Evolutionary conservation across 1,140 invertebrate species (phyloP), one percentile per base, ranked within the genome.

Genomic region (Bicyclus anynana): DNA sequence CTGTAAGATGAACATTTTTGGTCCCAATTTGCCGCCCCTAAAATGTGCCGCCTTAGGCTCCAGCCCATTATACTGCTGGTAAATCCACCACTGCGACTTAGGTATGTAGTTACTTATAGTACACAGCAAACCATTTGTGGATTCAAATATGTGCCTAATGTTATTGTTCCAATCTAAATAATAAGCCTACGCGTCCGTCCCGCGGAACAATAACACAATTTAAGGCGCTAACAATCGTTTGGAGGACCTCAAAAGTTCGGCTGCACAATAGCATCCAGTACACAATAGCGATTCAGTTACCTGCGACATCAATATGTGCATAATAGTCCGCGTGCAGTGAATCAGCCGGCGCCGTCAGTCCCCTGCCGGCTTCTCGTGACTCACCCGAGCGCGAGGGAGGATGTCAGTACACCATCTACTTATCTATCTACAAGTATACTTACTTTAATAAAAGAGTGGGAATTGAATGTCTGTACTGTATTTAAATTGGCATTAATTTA

Each of bases 231-330:
- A 87, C 84, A 87, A 87, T 87, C 73, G 74, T 68, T 76, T 71
- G 71, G 76, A 69, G 73, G 75, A 69, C 77, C 80, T 79, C 77
- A 83, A 85, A 85, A 84, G 77, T 85, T 81, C 59, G 75, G 69
- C 74, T 72, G 76, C 72, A 87, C 84, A 87, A 87, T 87, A 74
- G 84, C 68, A 74, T 74, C 79, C 69, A 75, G 81, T 74, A 86
- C 80, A 87, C 84, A 87, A 87, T 87, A 65, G 83, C 70, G 76
- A 82, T 82, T 87, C 72, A 73, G 77, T 86, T 87, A 84, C 82
- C 83, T 86, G 83, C 68, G 79, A 65, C 82, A 87, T 85, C 80
- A 87, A 72, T 83, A 85, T 84, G 82, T 87, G 84, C 82, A 87
- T 84, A 87, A 84, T 83, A 72, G 72, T 75, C 72, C 71, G 69